Percentiles rank a stretch among this genome's conserved stretches.
These are phyloP conservation scores for Anticlea derivata DNA, from an alignment of 2,888 invertebrate genomes.

Conservation along the genomic window DNA sequence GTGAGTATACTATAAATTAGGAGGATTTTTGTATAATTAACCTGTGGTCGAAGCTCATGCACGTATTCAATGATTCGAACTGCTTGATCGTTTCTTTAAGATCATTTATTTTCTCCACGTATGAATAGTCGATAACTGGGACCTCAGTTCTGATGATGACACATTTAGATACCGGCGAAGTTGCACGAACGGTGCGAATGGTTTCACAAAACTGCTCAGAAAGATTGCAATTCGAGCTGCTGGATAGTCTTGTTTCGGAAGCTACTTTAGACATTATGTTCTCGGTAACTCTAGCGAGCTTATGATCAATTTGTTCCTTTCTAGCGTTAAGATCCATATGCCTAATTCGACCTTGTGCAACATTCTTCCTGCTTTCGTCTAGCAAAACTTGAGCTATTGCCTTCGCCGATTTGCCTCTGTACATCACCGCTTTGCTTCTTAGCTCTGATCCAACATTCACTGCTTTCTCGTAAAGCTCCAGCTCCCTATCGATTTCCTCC, in stretches of 20 bases:
- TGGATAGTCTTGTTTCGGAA: slow-evolving; percentile 45
- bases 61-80: slow-evolving; percentile 85
- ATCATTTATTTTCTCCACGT: slow-evolving; percentile 83
- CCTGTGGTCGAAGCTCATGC: slow-evolving; percentile 87
- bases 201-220: slow-evolving; percentile 56
- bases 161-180: slow-evolving; percentile 60
- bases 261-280: slow-evolving; percentile 49
- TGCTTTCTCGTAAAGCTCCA: slow-evolving; percentile 68
- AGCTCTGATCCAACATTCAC: slow-evolving; percentile 78
- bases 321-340: slow-evolving; percentile 55
- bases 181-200: slow-evolving; percentile 54
- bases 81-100: slow-evolving; percentile 85
- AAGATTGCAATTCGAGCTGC: slow-evolving; percentile 47
- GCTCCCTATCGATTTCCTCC: slow-evolving; percentile 68
- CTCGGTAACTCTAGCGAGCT: slow-evolving; percentile 48
- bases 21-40: too few relatives aligned
- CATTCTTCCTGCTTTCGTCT: slow-evolving; percentile 83
- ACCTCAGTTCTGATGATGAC: slow-evolving; percentile 66
- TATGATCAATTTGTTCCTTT: slow-evolving; percentile 49
- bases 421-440: slow-evolving; percentile 81
- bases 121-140: slow-evolving; percentile 79
- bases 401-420: slow-evolving; percentile 90
- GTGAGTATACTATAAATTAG: too few relatives aligned
- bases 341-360: slow-evolving; percentile 66
- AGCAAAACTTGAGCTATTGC: slow-evolving; percentile 87